These are phyloP conservation scores for Leucoraja ocellata DNA, from an alignment of 2,797 vertebrate genomes.

Conservation along the genomic window DNA sequence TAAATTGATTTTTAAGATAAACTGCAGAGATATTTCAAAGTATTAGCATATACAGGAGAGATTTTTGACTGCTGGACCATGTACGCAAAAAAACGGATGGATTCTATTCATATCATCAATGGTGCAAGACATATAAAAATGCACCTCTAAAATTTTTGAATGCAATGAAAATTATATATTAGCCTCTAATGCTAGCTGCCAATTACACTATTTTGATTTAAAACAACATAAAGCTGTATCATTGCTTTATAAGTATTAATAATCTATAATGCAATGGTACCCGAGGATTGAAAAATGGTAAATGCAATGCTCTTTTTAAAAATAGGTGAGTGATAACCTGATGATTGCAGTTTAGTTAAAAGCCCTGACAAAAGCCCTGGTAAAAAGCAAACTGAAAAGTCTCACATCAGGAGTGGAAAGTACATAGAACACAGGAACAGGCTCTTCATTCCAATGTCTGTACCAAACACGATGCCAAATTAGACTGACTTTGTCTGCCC, in stretches of 20 bases:
- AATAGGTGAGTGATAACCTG: background rate
- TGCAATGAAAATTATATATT: background rate
- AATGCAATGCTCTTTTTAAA: background rate
- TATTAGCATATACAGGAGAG: background rate
- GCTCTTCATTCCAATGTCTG: too few relatives aligned
- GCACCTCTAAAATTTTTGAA: background rate
- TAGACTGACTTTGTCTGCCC: too few relatives aligned
- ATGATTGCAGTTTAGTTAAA: background rate
- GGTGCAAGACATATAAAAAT: background rate
- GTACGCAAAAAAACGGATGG: slow-evolving; percentile 4
- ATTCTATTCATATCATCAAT: background rate
- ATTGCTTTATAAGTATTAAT: background rate
- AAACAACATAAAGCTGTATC: background rate
- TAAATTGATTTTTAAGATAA: slow-evolving; percentile 7
- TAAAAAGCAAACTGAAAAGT: too few relatives aligned
- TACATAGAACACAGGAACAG: too few relatives aligned
- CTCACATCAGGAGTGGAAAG: too few relatives aligned
- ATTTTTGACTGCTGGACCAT: slow-evolving; percentile 14
- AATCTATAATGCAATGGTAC: background rate
- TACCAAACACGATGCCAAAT: too few relatives aligned
- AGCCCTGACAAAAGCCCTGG: too few relatives aligned
- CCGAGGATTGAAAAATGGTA: background rate
- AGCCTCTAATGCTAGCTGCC: background rate
- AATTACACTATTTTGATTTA: background rate
- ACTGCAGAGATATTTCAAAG: slow-evolving; percentile 15